phyloP scores from a whole-genome alignment of 2,888 invertebrate species.

The Prionchulus punctatus region DNA sequence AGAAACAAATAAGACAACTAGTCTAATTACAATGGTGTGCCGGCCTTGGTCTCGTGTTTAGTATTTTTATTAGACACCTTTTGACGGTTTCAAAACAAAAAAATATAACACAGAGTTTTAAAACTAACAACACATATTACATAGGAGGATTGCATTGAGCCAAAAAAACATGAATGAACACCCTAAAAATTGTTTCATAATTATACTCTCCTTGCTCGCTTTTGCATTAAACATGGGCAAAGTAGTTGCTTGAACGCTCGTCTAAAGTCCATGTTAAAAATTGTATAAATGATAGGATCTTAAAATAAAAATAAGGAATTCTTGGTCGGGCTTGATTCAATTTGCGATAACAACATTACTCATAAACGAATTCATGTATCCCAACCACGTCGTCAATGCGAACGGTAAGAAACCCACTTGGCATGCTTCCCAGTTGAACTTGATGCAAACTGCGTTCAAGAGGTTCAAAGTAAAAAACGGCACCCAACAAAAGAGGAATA shows the following conservation, averaged over 20 bases:
- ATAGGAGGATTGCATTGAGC: background rate
- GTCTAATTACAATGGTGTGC: too few relatives aligned
- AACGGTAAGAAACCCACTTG: constrained; percentile 44
- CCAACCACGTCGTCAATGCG: constrained; percentile 88
- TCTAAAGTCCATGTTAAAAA: constrained; percentile 87
- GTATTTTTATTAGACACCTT: too few relatives aligned
- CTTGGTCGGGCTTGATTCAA: constrained; percentile 63
- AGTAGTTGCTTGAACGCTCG: constrained; percentile 50
- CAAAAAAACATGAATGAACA: background rate
- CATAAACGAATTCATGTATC: constrained; percentile 64
- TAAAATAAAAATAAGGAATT: background rate
- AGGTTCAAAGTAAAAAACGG: constrained; percentile 98
- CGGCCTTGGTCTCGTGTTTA: too few relatives aligned
- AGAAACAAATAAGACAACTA: too few relatives aligned
- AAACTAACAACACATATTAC: too few relatives aligned
- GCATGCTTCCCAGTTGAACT: constrained; percentile 36
- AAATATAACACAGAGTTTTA: too few relatives aligned
- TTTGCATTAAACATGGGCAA: constrained; percentile 21
- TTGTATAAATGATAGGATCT: constrained; percentile 73
- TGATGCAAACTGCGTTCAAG: constrained; percentile 85
- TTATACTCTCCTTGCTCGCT: background rate
- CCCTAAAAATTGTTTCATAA: background rate
- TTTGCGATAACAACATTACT: too few relatives aligned
- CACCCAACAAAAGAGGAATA: constrained; percentile 94
- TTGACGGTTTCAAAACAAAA: too few relatives aligned